phyloP scores from a whole-genome alignment of 2,113 vertebrate species.

The Oplegnathus fasciatus region DNA sequence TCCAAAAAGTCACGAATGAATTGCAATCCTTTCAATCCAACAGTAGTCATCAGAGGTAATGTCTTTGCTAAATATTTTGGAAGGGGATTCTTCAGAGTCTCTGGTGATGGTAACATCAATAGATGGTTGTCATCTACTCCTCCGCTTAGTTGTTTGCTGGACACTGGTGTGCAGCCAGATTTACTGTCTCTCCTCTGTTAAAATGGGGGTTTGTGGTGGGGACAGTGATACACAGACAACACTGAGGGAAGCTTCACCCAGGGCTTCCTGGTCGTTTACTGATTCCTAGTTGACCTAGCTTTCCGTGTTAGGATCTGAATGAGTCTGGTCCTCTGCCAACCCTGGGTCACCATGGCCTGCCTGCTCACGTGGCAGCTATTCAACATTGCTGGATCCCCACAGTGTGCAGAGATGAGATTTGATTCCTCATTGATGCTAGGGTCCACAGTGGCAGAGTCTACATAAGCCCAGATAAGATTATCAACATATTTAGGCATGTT shows the following conservation, averaged over 20 bases:
- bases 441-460: conserved; percentile 10
- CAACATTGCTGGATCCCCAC: conserved; percentile 25
- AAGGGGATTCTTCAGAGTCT: background rate
- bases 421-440: conserved; percentile 13
- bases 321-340: conserved; percentile 61
- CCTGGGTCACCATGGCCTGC: conserved; percentile 26
- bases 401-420: conserved; percentile 34
- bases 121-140: background rate
- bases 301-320: conserved; percentile 48
- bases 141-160: background rate
- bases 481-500: conserved; percentile 10
- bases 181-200: background rate
- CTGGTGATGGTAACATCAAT: background rate
- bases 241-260: conserved; percentile 24
- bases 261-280: conserved; percentile 46
- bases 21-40: background rate
- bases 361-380: conserved; percentile 50
- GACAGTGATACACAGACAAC: conserved; percentile 19
- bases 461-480: conserved; percentile 11
- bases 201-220: conserved; percentile 21
- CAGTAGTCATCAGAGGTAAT: background rate
- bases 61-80: too few species aligned
- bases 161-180: background rate
- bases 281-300: conserved; percentile 63
- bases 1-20: background rate